phyloP scores from a whole-genome alignment of 2,888 invertebrate species.

The Lithodes maja region DNA sequence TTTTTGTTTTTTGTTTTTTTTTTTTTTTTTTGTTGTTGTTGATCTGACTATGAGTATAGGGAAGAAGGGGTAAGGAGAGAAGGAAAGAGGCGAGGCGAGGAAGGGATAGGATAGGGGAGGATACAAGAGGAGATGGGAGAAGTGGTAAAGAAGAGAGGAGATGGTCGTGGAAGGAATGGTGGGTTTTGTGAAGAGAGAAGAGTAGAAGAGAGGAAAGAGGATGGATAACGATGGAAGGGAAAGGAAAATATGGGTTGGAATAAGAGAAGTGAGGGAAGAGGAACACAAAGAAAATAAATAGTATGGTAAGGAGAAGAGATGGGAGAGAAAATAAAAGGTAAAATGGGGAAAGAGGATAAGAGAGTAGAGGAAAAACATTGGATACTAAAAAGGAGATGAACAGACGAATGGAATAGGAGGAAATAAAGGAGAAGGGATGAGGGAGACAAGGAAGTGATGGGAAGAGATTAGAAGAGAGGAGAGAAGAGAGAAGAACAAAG shows the following conservation, averaged over 20 bases:
- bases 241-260: not conserved
- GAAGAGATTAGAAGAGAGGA: not conserved
- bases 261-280: not conserved
- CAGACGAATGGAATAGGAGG: not conserved
- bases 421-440: not conserved
- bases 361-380: not conserved
- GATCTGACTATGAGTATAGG: too few species aligned
- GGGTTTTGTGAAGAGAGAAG: not conserved
- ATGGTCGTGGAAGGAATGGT: not conserved
- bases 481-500: not conserved
- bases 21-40: too few species aligned
- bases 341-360: not conserved
- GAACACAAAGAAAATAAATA: not conserved
- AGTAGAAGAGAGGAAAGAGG: not conserved
- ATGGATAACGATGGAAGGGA: not conserved
- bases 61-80: not conserved
- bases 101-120: not conserved
- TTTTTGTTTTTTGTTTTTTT: too few species aligned
- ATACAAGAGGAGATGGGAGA: not conserved
- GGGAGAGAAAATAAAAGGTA: not conserved
- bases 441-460: not conserved
- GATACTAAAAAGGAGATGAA: not conserved
- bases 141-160: not conserved
- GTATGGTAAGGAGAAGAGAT: not conserved
- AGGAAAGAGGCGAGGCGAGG: not conserved